A percentile compares a stretch with the other conserved stretches of the same genome.
Evolutionary conservation across 2,797 vertebrate species (phyloP).

Genomic region (Cyprinella venusta): DNA sequence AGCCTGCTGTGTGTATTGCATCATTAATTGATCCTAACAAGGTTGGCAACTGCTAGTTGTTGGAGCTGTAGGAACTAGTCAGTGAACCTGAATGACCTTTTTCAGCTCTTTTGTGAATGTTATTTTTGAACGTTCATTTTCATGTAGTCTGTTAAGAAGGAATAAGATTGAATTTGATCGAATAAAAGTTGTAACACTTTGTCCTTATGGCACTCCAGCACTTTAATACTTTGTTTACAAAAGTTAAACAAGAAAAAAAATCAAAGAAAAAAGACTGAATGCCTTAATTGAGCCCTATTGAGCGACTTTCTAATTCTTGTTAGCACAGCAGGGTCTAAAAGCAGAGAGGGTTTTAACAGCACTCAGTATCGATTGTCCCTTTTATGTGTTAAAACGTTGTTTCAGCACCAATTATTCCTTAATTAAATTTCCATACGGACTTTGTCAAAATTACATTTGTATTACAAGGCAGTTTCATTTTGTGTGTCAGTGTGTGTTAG

Average conservation of each 20-base stretch:
- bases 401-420: conserved; percentile 43
- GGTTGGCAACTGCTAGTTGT: not conserved
- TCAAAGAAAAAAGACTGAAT: conserved; percentile 18
- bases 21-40: not conserved
- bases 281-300: conserved; percentile 37
- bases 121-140: not conserved
- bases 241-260: conserved; percentile 1
- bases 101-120: not conserved
- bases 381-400: conserved; percentile 42
- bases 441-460: not conserved
- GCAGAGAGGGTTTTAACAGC: conserved; percentile 51
- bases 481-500: conserved; percentile 8
- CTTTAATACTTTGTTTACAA: conserved; percentile 5
- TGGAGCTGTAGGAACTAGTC: not conserved
- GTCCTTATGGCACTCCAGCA: not conserved
- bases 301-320: conserved; percentile 44
- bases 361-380: conserved; percentile 45
- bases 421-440: conserved; percentile 27
- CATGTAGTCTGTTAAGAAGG: not conserved
- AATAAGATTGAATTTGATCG: not conserved
- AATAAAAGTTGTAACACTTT: conserved; percentile 1
- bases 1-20: not conserved
- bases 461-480: conserved; percentile 27
- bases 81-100: not conserved
- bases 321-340: conserved; percentile 44